Conservation (phyloP, 2,888 invertebrate genomes). For the Caenorhabditis imperialis region DNA sequence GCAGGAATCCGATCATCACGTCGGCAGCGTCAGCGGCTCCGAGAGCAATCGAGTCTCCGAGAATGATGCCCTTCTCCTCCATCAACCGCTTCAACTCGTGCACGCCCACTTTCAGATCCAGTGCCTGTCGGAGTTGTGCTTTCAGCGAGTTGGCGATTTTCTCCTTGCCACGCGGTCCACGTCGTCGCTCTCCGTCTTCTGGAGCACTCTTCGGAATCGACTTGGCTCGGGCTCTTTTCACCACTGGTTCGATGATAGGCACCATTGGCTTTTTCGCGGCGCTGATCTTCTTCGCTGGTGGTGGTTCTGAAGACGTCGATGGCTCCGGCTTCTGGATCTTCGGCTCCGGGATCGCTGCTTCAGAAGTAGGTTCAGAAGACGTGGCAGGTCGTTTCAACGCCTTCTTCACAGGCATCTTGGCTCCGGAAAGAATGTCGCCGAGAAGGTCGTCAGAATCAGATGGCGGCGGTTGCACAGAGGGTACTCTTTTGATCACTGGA, state of each 20-base stretch:
- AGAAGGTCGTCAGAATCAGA: background rate
- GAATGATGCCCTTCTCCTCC: conserved; percentile 35
- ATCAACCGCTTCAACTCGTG: conserved; percentile 25
- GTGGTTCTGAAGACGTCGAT: no score
- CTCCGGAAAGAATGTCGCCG: conserved; percentile 8
- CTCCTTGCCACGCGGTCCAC: background rate
- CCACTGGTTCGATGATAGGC: no score
- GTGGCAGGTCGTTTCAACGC: background rate
- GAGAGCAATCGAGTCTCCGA: conserved; percentile 23
- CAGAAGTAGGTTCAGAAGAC: background rate
- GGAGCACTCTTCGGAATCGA: no score
- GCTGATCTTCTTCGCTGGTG: background rate
- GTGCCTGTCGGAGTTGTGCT: conserved; percentile 32
- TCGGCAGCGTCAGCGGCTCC: conserved; percentile 31
- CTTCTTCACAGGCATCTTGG: conserved; percentile 1
- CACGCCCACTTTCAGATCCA: conserved; percentile 30
- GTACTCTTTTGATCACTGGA: background rate
- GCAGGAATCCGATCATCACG: conserved; percentile 50
- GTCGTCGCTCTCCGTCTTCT: background rate
- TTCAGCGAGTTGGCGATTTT: background rate
- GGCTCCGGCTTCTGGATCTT: no score
- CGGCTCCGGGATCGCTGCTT: no score
- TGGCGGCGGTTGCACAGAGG: background rate
- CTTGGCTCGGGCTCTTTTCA: no score
- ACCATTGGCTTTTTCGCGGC: background rate